These are phyloP conservation scores for Acrocyrtus sp. DNA, from an alignment of 2,888 invertebrate species.

Conservation along the genomic window DNA sequence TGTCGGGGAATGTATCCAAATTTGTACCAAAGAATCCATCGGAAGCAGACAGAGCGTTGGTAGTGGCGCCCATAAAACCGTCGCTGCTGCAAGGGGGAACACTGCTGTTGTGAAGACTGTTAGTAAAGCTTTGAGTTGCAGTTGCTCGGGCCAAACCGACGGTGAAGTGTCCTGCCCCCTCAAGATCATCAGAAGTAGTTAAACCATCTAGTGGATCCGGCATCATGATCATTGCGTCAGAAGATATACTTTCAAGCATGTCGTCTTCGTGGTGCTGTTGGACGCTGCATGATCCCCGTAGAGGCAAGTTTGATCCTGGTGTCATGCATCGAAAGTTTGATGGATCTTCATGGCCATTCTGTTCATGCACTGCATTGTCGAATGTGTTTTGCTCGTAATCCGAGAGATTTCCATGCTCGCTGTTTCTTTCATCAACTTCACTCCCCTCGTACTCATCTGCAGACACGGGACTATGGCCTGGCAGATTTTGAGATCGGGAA, in stretches of 20 bases:
- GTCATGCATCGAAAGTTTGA: conserved; percentile 36
- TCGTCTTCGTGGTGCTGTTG: conserved; percentile 20
- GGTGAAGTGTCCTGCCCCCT: conserved; percentile 35
- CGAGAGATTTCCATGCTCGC: conserved; percentile 37
- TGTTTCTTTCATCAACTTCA: conserved; percentile 31
- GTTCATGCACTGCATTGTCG: conserved; percentile 26
- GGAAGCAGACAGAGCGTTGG: not conserved
- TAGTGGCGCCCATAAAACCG: not conserved
- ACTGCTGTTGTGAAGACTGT: conserved; percentile 17
- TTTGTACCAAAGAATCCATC: conserved; percentile 20
- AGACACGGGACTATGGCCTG: conserved; percentile 44
- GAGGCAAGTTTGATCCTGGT: conserved; percentile 40
- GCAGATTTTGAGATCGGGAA: conserved; percentile 42
- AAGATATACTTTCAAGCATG: conserved; percentile 40
- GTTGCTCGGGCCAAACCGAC: conserved; percentile 25
- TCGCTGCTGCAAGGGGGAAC: not conserved
- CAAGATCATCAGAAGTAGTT: conserved; percentile 14
- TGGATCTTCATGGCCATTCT: conserved; percentile 28
- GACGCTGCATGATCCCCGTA: conserved; percentile 8
- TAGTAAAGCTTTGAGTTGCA: conserved; percentile 37
- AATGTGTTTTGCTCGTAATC: conserved; percentile 38
- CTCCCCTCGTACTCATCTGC: conserved; percentile 41
- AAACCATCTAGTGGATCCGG: conserved; percentile 20
- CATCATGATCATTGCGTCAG: conserved; percentile 41
- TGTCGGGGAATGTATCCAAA: conserved; percentile 13